Base-by-base conservation (phyloP, 2,797 vertebrate species). In the Streptopelia turtur region DNA sequence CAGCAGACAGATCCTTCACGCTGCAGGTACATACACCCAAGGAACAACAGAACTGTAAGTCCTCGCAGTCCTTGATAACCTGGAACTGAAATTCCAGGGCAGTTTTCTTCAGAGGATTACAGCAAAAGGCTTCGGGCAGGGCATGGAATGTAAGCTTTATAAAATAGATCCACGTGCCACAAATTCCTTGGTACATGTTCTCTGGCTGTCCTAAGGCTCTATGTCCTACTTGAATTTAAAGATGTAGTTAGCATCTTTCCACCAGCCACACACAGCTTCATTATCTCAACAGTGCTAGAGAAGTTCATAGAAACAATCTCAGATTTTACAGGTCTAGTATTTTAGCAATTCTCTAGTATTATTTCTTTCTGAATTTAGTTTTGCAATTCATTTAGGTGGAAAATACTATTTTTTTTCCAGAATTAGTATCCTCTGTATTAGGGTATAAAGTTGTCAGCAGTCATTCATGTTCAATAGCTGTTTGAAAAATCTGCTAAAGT, bases 101-200 rank as follows among this genome's bases (percentile, higher is more conserved):
- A 75, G 53, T 78, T 88, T 87, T 81, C 65, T 68, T 69, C 61
- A 89, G 28, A 27, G 65, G 55, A 88, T 76, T 93, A 87, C 7
- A 71, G 47, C 14, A 66, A 27, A 89, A 75, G 33, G 64, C 31
- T n/a, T 63, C 49, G 65, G 89, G 57, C 37, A 81, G 79, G 79
- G 41, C 63, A 83, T 2, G 61, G 76, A 94, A 91, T 52, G 35
- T 50, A 81, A 91, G 39, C 22, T 63, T 50, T n/a, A 55, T 86
- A 91, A 89, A 92, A 92, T 16, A 84, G 50, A 89, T 71, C 57
- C 61, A 75, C 69, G 50, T 72, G 76, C 64, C 61, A 89, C 69
- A 47, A 33, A 91, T 91, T 94, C 76, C 79, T 69, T 83, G 55
- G 55, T 83, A 61, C 14, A 6, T 21, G n/a, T 45, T 93, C 69